Percentiles rank a stretch among this genome's conserved stretches.
These are phyloP conservation scores for Trogon surrucura DNA, from an alignment of 2,113 vertebrate genomes.

Conservation along the genomic window DNA sequence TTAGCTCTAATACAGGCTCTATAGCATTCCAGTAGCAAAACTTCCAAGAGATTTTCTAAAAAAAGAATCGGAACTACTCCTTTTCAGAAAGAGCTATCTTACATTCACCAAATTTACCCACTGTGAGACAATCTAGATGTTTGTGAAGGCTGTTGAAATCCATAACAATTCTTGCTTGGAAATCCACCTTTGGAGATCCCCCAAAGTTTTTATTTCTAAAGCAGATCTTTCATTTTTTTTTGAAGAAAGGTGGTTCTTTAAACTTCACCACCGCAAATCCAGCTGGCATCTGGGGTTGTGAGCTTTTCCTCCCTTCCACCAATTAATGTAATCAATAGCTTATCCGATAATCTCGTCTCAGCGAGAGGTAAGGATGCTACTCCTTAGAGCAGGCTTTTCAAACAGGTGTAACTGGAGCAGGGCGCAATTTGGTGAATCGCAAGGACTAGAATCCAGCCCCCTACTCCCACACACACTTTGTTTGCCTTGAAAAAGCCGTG, in stretches of 20 bases:
- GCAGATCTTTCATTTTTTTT: background rate
- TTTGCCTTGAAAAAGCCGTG: background rate
- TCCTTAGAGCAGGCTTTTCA: background rate
- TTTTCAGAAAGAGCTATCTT: background rate
- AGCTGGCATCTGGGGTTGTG: background rate
- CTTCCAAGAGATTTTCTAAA: background rate
- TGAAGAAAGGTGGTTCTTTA: background rate
- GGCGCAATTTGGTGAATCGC: background rate
- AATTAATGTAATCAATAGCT: background rate
- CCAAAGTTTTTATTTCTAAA: background rate
- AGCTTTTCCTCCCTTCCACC: background rate
- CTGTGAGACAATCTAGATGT: background rate
- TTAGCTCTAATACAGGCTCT: background rate
- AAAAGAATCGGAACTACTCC: background rate
- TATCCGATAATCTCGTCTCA: background rate
- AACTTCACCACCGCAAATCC: background rate
- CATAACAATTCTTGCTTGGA: accelerated
- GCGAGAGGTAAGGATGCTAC: accelerated
- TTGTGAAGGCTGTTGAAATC: background rate
- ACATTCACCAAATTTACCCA: background rate
- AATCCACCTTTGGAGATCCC: background rate
- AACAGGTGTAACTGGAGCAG: background rate
- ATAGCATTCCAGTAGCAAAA: background rate
- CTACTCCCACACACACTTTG: background rate
- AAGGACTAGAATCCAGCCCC: background rate